Percentiles rank a stretch among this genome's conserved stretches.
These are phyloP conservation scores for Drosophila infuscata DNA, from an alignment of 2,888 invertebrate species.

Conservation along the genomic window DNA sequence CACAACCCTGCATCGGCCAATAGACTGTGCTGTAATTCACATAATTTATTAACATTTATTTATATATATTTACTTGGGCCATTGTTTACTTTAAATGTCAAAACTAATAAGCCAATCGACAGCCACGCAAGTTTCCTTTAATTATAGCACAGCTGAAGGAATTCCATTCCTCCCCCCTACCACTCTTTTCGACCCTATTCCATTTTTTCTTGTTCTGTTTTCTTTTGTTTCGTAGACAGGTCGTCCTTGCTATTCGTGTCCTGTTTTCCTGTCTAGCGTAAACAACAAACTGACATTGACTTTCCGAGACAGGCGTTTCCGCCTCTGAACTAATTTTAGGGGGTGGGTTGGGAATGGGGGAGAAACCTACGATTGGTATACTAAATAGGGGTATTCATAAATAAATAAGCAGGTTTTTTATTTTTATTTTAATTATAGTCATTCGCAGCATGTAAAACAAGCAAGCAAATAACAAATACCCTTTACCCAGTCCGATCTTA, in stretches of 20 bases:
- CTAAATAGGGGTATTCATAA: not conserved
- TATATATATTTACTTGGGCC: slow-evolving; percentile 36
- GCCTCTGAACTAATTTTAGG: not conserved
- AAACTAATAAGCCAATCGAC: slow-evolving; percentile 52
- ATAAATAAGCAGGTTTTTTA: not conserved
- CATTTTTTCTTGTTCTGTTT: not conserved
- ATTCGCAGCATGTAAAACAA: not conserved
- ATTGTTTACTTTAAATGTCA: slow-evolving; percentile 45
- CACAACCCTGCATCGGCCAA: not conserved
- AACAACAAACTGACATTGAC: slow-evolving; percentile 5
- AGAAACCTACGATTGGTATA: not conserved
- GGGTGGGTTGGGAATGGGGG: not conserved
- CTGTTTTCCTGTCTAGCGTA: not conserved
- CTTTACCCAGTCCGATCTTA: not conserved
- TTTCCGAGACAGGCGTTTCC: not conserved
- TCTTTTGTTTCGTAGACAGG: not conserved
- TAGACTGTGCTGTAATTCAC: slow-evolving; percentile 46
- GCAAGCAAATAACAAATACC: not conserved
- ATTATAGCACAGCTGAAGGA: slow-evolving; percentile 35
- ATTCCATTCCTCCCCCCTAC: not conserved
- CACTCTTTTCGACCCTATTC: not conserved
- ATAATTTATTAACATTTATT: slow-evolving; percentile 69
- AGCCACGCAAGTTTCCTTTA: slow-evolving; percentile 40
- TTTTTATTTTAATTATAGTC: not conserved
- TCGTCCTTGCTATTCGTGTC: slow-evolving; percentile 1